A percentile compares a stretch with the other conserved stretches of the same genome.
These are phyloP conservation scores for Drepana arcuata DNA, from an alignment of 1,140 invertebrate species.

Conservation along the genomic window DNA sequence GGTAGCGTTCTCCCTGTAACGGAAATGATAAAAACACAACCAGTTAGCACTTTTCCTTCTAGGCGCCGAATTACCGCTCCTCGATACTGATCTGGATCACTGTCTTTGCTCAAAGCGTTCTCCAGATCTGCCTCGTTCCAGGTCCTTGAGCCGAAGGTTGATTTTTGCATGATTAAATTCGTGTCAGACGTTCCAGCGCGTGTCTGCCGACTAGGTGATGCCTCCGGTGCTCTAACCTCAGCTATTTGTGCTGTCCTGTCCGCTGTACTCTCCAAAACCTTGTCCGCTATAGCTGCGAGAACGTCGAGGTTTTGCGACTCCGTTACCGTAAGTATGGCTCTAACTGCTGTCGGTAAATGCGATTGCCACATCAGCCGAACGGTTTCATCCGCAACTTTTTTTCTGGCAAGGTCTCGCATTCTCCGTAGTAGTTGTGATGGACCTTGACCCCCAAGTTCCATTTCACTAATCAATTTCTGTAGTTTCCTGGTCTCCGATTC, in stretches of 20 bases:
- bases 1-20: conserved; percentile 1
- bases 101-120: background rate
- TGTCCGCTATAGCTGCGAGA: conserved; percentile 1
- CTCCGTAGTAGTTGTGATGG: conserved; percentile 15
- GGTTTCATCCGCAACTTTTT: conserved; percentile 7
- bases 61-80: no score
- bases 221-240: background rate
- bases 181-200: background rate
- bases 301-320: conserved; percentile 5
- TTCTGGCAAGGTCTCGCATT: conserved; percentile 13
- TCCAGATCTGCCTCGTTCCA: no score
- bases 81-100: background rate
- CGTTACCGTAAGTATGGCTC: conserved; percentile 5
- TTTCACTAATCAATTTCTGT: conserved; percentile 15
- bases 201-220: background rate
- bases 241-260: background rate
- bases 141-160: no score
- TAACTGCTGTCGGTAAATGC: conserved; percentile 11
- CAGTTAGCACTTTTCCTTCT: conserved; percentile 5
- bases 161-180: no score
- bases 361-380: conserved; percentile 15
- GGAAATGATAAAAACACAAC: conserved; percentile 11
- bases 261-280: background rate
- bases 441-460: conserved; percentile 20
- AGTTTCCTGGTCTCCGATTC: conserved; percentile 8